Conservation (phyloP, 2,797 vertebrate species). For the Rhyacichthys aspro region DNA sequence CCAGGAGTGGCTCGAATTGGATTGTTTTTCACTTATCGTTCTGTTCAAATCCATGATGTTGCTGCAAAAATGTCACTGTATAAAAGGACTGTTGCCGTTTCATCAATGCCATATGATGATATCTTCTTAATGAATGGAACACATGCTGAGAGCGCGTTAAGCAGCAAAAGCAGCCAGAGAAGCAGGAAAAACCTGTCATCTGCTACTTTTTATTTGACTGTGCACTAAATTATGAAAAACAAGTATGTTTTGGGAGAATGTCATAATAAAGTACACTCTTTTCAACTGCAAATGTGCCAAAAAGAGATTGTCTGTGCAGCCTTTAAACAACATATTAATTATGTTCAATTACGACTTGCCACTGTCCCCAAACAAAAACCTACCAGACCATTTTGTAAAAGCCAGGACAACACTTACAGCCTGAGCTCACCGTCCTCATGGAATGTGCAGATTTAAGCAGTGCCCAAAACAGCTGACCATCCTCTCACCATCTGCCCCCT, state of each 20-base stretch:
- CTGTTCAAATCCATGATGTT: slow-evolving; percentile 4
- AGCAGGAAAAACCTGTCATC: neutral
- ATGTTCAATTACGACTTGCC: neutral
- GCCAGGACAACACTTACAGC: slow-evolving; percentile 37
- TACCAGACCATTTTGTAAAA: neutral
- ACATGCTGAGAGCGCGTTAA: neutral
- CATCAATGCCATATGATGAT: neutral
- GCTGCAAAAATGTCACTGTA: neutral
- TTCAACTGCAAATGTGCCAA: too few relatives aligned
- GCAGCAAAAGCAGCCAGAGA: neutral
- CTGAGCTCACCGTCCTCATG: slow-evolving; percentile 31
- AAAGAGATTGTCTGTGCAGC: too few relatives aligned
- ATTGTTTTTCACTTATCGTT: slow-evolving; percentile 7
- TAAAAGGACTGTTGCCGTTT: neutral
- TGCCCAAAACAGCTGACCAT: slow-evolving; percentile 45
- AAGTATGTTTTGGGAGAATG: too few relatives aligned
- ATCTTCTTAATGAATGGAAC: neutral
- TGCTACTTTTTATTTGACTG: neutral
- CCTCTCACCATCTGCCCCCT: slow-evolving; percentile 54
- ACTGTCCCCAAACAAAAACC: neutral
- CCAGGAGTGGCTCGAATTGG: neutral
- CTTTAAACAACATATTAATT: too few relatives aligned
- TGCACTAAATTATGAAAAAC: too few relatives aligned
- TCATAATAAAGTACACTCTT: too few relatives aligned
- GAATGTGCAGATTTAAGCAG: slow-evolving; percentile 45